These are phyloP conservation scores for Caracal caracal DNA, from an alignment of 2,113 vertebrate genomes.

Conservation along the genomic window DNA sequence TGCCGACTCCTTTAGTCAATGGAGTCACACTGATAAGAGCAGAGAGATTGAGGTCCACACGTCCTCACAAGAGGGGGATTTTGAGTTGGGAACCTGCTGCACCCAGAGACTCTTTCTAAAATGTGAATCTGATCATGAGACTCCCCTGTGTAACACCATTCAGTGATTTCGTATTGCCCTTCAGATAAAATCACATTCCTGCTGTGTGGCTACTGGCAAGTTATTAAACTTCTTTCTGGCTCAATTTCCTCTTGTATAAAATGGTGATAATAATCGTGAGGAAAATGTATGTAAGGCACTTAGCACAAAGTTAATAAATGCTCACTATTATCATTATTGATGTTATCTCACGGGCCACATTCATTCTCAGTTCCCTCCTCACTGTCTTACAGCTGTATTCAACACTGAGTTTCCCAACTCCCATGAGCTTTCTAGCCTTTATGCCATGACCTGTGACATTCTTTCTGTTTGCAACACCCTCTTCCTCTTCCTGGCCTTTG, in stretches of 20 bases:
- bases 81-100: background rate
- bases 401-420: background rate
- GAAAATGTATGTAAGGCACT: conserved; percentile 18
- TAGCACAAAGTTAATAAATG: background rate
- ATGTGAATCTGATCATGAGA: background rate
- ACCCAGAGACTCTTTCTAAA: background rate
- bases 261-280: background rate
- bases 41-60: background rate
- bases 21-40: background rate
- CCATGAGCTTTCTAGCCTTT: background rate
- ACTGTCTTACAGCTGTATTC: background rate
- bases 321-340: background rate
- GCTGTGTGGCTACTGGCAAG: conserved; percentile 36
- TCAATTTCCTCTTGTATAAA: conserved; percentile 63
- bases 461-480: background rate
- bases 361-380: background rate
- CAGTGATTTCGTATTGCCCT: conserved; percentile 15
- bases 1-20: background rate
- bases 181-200: conserved; percentile 54
- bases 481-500: background rate
- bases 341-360: background rate
- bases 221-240: conserved; percentile 54
- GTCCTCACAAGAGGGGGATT: background rate
- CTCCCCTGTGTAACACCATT: background rate
- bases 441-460: background rate